A percentile compares a stretch with the other conserved stretches of the same genome.
phyloP scores from a whole-genome alignment of 2,888 invertebrate genomes.

The Troilus luridus region DNA sequence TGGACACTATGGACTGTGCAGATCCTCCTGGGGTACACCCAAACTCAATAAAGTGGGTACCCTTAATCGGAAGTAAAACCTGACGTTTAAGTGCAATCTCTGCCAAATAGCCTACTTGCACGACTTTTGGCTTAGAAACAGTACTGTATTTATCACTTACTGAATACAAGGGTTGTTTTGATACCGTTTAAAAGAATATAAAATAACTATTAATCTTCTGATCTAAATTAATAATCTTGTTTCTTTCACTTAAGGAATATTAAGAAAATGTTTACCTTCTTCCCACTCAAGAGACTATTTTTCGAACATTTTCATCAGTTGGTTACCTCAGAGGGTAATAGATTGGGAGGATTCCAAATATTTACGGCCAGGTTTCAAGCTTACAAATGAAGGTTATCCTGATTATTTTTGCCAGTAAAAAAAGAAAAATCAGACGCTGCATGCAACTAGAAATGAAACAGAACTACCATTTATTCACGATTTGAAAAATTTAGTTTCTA shows the following conservation, averaged over 20 bases:
- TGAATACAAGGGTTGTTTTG: too few relatives aligned
- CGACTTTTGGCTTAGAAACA: too few relatives aligned
- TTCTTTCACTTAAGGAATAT: not conserved
- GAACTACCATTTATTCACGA: too few relatives aligned
- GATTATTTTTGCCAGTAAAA: slow-evolving; percentile 12
- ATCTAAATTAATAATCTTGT: not conserved
- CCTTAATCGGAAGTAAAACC: too few relatives aligned
- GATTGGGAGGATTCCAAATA: slow-evolving; percentile 31
- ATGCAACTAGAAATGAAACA: not conserved
- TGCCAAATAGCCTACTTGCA: too few relatives aligned
- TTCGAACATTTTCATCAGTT: slow-evolving; percentile 26
- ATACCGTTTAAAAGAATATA: not conserved
- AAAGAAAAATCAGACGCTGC: not conserved
- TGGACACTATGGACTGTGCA: too few relatives aligned
- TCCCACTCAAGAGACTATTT: not conserved
- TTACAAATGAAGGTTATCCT: not conserved
- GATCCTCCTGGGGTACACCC: too few relatives aligned
- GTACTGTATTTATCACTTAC: too few relatives aligned
- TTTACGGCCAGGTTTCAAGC: not conserved
- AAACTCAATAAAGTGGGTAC: too few relatives aligned
- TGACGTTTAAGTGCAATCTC: too few relatives aligned
- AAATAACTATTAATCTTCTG: not conserved
- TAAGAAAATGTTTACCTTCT: not conserved
- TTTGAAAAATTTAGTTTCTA: too few relatives aligned
- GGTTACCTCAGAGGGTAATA: slow-evolving; percentile 4